Conservation (phyloP, 2,797 vertebrate genomes). For the Lateolabrax maculatus region DNA sequence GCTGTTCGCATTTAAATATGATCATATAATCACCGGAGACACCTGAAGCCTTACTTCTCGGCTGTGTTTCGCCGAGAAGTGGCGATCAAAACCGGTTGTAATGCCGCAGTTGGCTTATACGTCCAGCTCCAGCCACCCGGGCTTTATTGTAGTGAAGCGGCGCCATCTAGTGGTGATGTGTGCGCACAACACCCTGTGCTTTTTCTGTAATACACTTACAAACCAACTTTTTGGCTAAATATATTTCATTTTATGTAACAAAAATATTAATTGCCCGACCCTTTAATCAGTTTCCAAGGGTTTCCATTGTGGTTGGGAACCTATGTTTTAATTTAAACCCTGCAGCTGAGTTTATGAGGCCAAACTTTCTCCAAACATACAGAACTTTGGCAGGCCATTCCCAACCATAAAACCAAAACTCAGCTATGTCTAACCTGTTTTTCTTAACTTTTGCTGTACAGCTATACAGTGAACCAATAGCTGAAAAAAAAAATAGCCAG, state of each 20-base stretch:
- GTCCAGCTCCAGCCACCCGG: rapidly evolving
- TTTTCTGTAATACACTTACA: neutral
- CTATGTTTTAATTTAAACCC: neutral
- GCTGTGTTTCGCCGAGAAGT: neutral
- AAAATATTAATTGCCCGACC: neutral
- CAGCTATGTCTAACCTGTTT: no score
- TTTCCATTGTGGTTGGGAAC: no score
- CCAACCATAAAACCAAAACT: no score
- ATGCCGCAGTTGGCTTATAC: neutral
- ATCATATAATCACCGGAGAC: neutral
- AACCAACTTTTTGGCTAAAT: neutral
- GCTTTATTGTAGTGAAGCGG: neutral
- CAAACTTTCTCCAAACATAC: neutral
- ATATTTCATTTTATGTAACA: neutral
- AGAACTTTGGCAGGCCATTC: no score
- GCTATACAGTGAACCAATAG: no score
- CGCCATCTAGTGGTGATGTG: constrained; percentile 24
- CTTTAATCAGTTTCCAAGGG: no score
- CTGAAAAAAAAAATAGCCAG: no score
- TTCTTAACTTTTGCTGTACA: no score
- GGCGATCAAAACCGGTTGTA: neutral
- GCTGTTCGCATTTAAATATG: neutral
- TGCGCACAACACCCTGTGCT: neutral
- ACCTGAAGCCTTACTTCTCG: neutral
- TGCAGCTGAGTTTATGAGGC: neutral